Evolutionary conservation across 2,888 invertebrate genomes (phyloP), one percentile per base, ranked within the genome.

Genomic region (Ochropacha duplaris): DNA sequence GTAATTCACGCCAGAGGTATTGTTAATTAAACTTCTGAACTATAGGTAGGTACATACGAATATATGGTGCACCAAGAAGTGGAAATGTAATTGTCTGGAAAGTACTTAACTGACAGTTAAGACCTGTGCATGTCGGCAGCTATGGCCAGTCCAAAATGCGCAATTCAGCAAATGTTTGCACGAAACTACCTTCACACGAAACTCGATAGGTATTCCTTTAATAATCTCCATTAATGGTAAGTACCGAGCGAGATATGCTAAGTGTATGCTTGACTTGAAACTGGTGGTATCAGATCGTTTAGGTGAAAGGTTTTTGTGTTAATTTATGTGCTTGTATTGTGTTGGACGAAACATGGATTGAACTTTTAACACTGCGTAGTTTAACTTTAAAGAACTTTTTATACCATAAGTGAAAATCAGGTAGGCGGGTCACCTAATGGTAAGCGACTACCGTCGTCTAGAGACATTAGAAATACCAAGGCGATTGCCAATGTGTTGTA

Each of bases 21-120:
- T 55, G 39, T 56, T 59, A 51, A 57, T 54, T 50, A 31, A 61
- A 57, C 55, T 12, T 6, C 12, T 31, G 12, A 34, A 9, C n/a
- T 2, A 55, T 1, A 26, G 36, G 44, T 44, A 39, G 14, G 1
- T 34, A 36, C n/a, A n/a, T n/a, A n/a, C n/a, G n/a, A n/a, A 50
- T 58, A 52, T 39, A 68, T 70, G 69, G 49, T 68, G 54, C 60
- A 64, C 62, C 60, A 66, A 74, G 72, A 72, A 75, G 68, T 79
- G 61, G 75, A 79, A 83, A 76, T 77, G 73, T 79, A 79, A 80
- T 81, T 82, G 83, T 84, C 84, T 82, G 84, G 83, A 86, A 81
- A 83, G 84, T 85, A n/a, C n/a, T n/a, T n/a, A 81, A 78, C 80
- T 77, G 83, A 79, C 83, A 81, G 81, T 79, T 74, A 75, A 76